phyloP scores from a whole-genome alignment of 1,140 invertebrate species.

The Mya arenaria region DNA sequence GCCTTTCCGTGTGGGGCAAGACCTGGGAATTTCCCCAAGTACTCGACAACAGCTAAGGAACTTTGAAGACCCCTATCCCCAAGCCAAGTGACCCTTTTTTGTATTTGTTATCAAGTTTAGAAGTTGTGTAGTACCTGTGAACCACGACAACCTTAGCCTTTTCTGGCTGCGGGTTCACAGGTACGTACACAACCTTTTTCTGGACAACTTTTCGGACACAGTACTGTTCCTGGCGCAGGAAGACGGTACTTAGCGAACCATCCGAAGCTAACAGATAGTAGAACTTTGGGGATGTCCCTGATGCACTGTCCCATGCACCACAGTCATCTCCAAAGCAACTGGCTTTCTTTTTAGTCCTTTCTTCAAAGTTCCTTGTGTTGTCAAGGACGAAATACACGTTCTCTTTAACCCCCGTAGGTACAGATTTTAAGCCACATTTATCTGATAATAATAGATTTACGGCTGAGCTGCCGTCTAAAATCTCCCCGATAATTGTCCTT shows the following conservation, averaged over 20 bases:
- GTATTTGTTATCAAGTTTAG: neutral
- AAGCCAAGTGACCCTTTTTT: slow-evolving; percentile 33
- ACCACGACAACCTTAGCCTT: neutral
- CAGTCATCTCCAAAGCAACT: slow-evolving; percentile 57
- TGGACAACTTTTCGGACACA: neutral
- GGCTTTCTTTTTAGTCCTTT: neutral
- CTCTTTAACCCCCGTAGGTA: neutral
- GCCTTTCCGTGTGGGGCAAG: neutral
- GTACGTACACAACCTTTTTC: neutral
- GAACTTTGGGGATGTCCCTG: slow-evolving; percentile 19
- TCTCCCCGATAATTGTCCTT: no score
- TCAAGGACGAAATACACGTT: slow-evolving; percentile 55
- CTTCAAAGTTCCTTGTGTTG: slow-evolving; percentile 25
- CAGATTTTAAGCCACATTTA: neutral
- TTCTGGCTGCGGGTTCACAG: slow-evolving; percentile 8
- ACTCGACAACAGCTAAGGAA: slow-evolving; percentile 24
- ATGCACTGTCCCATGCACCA: slow-evolving; percentile 41
- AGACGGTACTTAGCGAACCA: neutral
- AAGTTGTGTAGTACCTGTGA: slow-evolving; percentile 33
- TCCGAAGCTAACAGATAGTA: neutral
- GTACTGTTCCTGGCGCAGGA: neutral
- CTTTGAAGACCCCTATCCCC: slow-evolving; percentile 2
- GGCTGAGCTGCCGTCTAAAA: neutral
- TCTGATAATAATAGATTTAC: neutral
- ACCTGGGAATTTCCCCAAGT: slow-evolving; percentile 18